These are phyloP conservation scores for Dicentrarchus labrax DNA, from an alignment of 2,113 vertebrate genomes.

Conservation along the genomic window DNA sequence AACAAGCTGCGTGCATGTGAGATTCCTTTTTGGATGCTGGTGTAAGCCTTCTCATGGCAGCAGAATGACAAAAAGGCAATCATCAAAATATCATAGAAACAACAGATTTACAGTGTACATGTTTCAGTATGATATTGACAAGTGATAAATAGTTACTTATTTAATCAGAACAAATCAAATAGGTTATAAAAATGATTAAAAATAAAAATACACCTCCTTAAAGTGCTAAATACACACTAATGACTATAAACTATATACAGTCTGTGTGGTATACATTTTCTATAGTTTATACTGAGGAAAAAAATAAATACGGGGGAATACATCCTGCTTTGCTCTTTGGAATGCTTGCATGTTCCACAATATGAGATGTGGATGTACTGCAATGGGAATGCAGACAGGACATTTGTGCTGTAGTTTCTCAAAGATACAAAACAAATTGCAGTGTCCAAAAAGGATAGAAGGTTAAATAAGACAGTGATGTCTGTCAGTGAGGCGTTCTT, in stretches of 20 bases:
- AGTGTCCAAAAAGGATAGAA: constrained; percentile 10
- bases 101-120: neutral
- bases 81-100: neutral
- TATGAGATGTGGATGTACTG: neutral
- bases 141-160: neutral
- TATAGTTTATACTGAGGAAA: neutral
- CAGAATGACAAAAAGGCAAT: neutral
- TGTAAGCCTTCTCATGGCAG: neutral
- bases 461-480: neutral
- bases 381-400: neutral
- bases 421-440: constrained; percentile 2
- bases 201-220: neutral
- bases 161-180: neutral
- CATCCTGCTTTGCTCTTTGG: neutral
- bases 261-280: neutral
- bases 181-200: neutral
- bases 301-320: neutral
- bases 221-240: neutral
- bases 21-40: neutral
- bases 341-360: neutral
- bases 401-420: neutral
- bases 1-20: neutral
- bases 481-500: constrained; percentile 18
- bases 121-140: neutral
- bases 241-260: neutral